A percentile compares a stretch with the other conserved stretches of the same genome.
Conservation (phyloP, 2,888 invertebrate genomes). For the Diplazon laetatorius region DNA sequence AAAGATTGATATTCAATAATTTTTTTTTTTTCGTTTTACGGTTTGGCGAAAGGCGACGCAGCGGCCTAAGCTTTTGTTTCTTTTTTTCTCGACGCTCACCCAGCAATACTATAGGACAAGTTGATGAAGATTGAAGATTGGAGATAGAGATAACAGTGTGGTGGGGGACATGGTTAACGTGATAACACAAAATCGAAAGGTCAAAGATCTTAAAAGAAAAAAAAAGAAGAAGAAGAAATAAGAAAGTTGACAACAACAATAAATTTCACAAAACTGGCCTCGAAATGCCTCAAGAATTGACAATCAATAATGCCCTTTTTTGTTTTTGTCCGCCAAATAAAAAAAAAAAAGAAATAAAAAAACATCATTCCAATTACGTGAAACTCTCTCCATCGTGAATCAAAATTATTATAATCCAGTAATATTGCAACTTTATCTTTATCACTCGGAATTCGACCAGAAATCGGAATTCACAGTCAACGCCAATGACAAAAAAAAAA, state of each 20-base stretch:
- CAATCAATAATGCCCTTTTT: too few species aligned
- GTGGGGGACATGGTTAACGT: not conserved
- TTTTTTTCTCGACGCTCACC: constrained; percentile 79
- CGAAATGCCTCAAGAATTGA: not conserved
- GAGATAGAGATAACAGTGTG: constrained; percentile 51
- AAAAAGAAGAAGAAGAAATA: too few species aligned
- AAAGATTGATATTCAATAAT: constrained; percentile 55
- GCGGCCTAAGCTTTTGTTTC: constrained; percentile 81
- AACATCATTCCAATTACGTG: not conserved
- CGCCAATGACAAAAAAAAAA: too few species aligned
- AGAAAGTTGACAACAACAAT: not conserved
- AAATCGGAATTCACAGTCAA: too few species aligned
- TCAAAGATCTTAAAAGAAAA: too few species aligned
- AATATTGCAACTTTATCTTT: too few species aligned
- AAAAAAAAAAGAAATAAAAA: not conserved
- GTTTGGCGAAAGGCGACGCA: constrained; percentile 82
- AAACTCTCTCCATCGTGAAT: not conserved
- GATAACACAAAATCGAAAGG: not conserved
- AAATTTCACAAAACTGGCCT: not conserved
- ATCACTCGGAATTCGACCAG: too few species aligned
- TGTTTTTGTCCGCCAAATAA: too few species aligned
- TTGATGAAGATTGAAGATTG: constrained; percentile 63
- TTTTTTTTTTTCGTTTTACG: constrained; percentile 61
- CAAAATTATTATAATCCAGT: too few species aligned
- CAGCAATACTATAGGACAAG: constrained; percentile 75